Evolutionary conservation across 2,888 invertebrate species (phyloP), one percentile per base, ranked within the genome.

Genomic region (Callyntrura guangdongensis): DNA sequence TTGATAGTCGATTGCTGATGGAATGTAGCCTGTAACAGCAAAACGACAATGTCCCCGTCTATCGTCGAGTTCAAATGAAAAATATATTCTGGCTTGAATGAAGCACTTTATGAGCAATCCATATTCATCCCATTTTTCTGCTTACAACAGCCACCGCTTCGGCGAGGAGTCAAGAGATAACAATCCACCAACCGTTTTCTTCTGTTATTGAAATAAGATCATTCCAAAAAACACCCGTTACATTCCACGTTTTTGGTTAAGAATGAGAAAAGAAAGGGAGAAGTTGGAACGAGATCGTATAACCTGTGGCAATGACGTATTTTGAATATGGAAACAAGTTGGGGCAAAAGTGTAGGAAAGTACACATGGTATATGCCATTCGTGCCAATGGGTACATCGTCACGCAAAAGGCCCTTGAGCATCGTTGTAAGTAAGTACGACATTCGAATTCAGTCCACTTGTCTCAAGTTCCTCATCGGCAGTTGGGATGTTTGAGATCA

Each of bases 241-340:
- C 61, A 86, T 36, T 17, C 49, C 74, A 79, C 36, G 20, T 64
- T 64, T 47, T 17, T 27, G n/a, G 20, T 74, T 22, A 56, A 45
- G 69, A 69, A 22, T 49, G 14, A 64, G 4, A 69, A 69, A 72
- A 87, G 12, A 14, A 61, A 45, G n/a, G 56, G 36, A 61, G 61
- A 47, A 47, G 5, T 25, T 45, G 74, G 20, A 6, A 5, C 12
- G 12, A 20, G 45, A 14, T 8, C n/a, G 59, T 79, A 53, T 84
- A 67, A 67, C 88, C 82, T 56, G 69, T 88, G 88, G 88, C 88
- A 88, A 72, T 88, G 88, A 82, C 74, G 82, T 82, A 88, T 56
- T 82, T 82, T 74, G 82, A 82, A 88, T 82, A 59, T 47, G 47
- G 59, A 61, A 88, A 69, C 47, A 59, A 81, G 67, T 36, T n/a